These are phyloP conservation scores for Chromoteleia sp. DNA, from an alignment of 2,888 invertebrate species.

Conservation along the genomic window DNA sequence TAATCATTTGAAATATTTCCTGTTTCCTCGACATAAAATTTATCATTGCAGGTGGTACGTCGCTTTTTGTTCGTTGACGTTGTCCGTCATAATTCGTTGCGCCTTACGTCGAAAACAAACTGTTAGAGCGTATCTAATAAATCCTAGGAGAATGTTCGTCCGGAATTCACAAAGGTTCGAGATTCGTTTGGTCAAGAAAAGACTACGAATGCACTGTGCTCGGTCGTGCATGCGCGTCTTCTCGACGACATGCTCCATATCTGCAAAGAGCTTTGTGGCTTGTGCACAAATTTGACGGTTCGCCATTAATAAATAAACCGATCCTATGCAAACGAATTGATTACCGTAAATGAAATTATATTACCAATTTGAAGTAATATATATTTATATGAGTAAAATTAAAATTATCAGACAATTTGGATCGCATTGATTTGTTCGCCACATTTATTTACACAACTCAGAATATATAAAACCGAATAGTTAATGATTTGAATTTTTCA, in stretches of 20 bases:
- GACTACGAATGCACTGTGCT: slow-evolving; percentile 56
- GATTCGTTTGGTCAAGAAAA: slow-evolving; percentile 64
- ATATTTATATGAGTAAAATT: too few species aligned
- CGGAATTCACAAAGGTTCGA: slow-evolving; percentile 64
- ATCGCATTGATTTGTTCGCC: too few species aligned
- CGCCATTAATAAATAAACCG: slow-evolving; percentile 2
- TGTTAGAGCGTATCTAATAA: slow-evolving; percentile 72
- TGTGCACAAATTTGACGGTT: slow-evolving; percentile 39
- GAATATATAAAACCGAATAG: too few species aligned
- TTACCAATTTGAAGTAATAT: too few species aligned
- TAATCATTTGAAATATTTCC: slow-evolving; percentile 27
- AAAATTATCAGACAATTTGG: too few species aligned
- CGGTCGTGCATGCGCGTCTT: slow-evolving; percentile 62
- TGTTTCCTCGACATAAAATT: slow-evolving; percentile 16
- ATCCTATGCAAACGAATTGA: background rate
- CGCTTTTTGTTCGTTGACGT: slow-evolving; percentile 12
- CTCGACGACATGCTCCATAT: slow-evolving; percentile 44
- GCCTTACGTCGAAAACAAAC: slow-evolving; percentile 68
- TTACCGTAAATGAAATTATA: too few species aligned
- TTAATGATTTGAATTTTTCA: too few species aligned
- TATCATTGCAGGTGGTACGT: slow-evolving; percentile 43
- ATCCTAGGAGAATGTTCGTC: slow-evolving; percentile 70
- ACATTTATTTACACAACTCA: too few species aligned
- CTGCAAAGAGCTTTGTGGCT: slow-evolving; percentile 35
- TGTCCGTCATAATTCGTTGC: slow-evolving; percentile 42